Conservation (phyloP, 1,140 invertebrate genomes). For the Procambarus virginalis region DNA sequence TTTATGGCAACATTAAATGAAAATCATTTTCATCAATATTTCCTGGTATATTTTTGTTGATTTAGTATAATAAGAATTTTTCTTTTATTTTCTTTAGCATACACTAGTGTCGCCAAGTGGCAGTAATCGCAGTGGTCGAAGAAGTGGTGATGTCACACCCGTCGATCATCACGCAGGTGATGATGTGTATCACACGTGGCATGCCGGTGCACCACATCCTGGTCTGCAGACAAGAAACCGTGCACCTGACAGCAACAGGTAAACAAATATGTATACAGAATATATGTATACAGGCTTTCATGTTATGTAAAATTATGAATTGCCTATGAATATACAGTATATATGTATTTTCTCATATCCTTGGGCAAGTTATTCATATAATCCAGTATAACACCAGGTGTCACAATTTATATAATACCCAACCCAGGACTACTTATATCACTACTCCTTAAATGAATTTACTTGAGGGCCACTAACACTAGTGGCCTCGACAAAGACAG, state of each 20-base stretch:
- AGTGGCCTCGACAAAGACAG: too few species aligned
- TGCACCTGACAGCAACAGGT: slow-evolving; percentile 41
- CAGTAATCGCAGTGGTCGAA: slow-evolving; percentile 36
- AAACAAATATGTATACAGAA: not conserved
- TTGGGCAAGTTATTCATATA: too few species aligned
- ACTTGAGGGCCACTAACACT: too few species aligned
- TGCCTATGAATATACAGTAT: too few species aligned
- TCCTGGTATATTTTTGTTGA: not conserved
- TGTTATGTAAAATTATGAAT: too few species aligned
- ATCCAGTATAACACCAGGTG: too few species aligned
- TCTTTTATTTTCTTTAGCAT: slow-evolving; percentile 39
- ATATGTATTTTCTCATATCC: too few species aligned
- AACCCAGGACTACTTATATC: too few species aligned
- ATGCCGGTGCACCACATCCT: slow-evolving; percentile 52
- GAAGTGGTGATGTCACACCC: slow-evolving; percentile 51
- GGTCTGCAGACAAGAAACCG: slow-evolving; percentile 21
- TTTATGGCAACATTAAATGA: not conserved
- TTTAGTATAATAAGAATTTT: not conserved
- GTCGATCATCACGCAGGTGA: slow-evolving; percentile 36
- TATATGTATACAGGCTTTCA: too few species aligned
- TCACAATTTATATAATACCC: too few species aligned
- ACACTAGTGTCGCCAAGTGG: slow-evolving; percentile 64
- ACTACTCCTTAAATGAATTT: too few species aligned
- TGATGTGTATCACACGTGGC: slow-evolving; percentile 61
- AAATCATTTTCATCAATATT: too few species aligned